phyloP scores from a whole-genome alignment of 2,113 vertebrate genomes.

The Geothlypis trichas region DNA sequence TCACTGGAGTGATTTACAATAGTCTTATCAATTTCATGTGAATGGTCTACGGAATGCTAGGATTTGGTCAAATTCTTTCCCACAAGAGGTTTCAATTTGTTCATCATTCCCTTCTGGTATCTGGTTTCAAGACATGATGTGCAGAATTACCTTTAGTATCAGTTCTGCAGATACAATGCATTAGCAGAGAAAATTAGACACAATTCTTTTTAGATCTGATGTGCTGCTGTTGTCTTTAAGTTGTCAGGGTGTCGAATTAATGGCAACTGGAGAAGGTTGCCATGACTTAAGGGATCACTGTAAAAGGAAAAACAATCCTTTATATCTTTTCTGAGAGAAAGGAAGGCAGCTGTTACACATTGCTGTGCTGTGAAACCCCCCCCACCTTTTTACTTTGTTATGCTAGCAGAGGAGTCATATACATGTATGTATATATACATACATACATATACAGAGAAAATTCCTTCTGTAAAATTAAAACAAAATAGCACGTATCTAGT shows the following conservation, averaged over 20 bases:
- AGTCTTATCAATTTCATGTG: slow-evolving; percentile 79
- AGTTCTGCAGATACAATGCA: slow-evolving; percentile 72
- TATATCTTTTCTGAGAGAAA: slow-evolving; percentile 19
- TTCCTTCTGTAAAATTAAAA: not conserved
- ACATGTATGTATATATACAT: not conserved
- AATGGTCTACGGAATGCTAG: slow-evolving; percentile 73
- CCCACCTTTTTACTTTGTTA: not conserved
- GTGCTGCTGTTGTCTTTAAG: slow-evolving; percentile 76
- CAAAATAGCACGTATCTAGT: not conserved
- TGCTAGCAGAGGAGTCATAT: not conserved
- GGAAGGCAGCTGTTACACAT: slow-evolving; percentile 71
- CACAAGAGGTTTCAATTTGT: slow-evolving; percentile 82
- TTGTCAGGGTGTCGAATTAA: slow-evolving; percentile 73
- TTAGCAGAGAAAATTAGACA: slow-evolving; percentile 75
- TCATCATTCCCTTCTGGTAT: slow-evolving; percentile 73
- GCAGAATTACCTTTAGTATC: slow-evolving; percentile 81
- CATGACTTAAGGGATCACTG: slow-evolving; percentile 67
- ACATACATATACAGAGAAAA: not conserved
- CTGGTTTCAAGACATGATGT: slow-evolving; percentile 81
- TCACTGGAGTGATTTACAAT: slow-evolving; percentile 48
- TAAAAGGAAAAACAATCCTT: slow-evolving; percentile 63
- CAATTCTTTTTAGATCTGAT: slow-evolving; percentile 71
- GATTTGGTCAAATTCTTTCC: slow-evolving; percentile 79
- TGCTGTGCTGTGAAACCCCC: not conserved
- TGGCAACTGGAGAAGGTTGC: slow-evolving; percentile 70